These are phyloP conservation scores for Cremastinae sp. DNA, from an alignment of 2,888 invertebrate species.

Conservation along the genomic window DNA sequence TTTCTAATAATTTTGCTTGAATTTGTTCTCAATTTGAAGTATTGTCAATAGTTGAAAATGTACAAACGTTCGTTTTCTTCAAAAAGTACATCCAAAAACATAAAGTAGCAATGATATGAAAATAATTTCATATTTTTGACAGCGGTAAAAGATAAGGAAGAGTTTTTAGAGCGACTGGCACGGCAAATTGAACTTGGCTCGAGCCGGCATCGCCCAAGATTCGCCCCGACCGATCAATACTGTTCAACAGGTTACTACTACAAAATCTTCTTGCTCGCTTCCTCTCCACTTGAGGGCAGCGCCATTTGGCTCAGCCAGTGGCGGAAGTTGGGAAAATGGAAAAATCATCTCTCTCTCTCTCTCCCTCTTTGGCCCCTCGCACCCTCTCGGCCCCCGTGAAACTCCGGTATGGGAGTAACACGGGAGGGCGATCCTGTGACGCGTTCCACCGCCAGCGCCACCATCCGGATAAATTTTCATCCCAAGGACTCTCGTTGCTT, in stretches of 20 bases:
- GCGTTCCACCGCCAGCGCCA: constrained; percentile 24
- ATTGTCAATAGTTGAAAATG: too few species aligned
- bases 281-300: constrained; percentile 39
- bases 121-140: too few species aligned
- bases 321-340: constrained; percentile 55
- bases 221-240: constrained; percentile 73
- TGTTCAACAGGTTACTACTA: constrained; percentile 76
- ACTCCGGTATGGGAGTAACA: constrained; percentile 62
- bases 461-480: constrained; percentile 60
- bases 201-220: constrained; percentile 61
- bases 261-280: constrained; percentile 56
- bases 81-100: too few species aligned
- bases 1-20: too few species aligned
- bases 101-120: too few species aligned
- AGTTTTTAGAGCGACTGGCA: not conserved
- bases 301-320: constrained; percentile 33
- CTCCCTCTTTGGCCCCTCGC: too few species aligned
- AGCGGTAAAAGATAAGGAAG: too few species aligned
- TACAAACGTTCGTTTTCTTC: too few species aligned
- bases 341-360: too few species aligned
- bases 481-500: constrained; percentile 68
- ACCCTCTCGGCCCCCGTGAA: constrained; percentile 15
- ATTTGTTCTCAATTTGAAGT: too few species aligned
- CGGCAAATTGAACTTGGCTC: constrained; percentile 40
- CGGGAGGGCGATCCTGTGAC: constrained; percentile 47